Base-by-base conservation (phyloP, 2,797 vertebrate species). In the Pseudopleuronectes americanus region DNA sequence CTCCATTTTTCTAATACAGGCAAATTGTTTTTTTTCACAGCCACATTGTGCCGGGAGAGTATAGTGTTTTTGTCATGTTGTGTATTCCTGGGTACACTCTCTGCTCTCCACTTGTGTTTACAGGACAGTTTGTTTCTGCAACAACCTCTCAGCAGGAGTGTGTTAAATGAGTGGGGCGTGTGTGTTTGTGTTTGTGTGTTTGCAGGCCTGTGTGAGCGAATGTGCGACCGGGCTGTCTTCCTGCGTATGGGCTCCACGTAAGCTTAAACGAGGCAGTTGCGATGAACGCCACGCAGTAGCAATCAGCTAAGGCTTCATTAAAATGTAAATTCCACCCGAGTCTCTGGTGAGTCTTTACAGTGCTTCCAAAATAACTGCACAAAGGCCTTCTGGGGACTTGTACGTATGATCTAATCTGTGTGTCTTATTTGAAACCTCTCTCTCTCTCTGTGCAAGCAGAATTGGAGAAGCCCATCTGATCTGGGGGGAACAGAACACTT, bases 231-330 rank as follows among this genome's bases (percentile, higher is more conserved):
- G 63, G 43, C 38, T 71, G 24, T 64, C 71, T 64, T 47, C 57
- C 10, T 57, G 36, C 51, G 6, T 67, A 22, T 84, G 80, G 51
- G 59, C 62, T 70, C 68, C 58, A 51, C 9, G 6, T 74, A 54
- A 85, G 71, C 80, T 58, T 59, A 48, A 83, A 89, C 76, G 36
- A 71, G 77, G 70, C 65, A 66, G 66, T 74, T 74, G 77, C 26
- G 49, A 83, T 74, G 55, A 86, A 84, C 69, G 71, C 71, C 54
- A 72, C 63, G 60, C 84, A 89, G 81, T 58, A 84, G 81, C 89
- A 91, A 92, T 92, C 86, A 89, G 76, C 84, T 59, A 88, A 84
- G 74, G 82, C 80, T 89, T 92, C 90, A 92, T 92, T 90, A 90
- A 92, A 90, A 90, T 93, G 85, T 89, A 91, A 90, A 92, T 92